Evolutionary conservation across 2,113 vertebrate genomes (phyloP).

Genomic region (Daboia siamensis): DNA sequence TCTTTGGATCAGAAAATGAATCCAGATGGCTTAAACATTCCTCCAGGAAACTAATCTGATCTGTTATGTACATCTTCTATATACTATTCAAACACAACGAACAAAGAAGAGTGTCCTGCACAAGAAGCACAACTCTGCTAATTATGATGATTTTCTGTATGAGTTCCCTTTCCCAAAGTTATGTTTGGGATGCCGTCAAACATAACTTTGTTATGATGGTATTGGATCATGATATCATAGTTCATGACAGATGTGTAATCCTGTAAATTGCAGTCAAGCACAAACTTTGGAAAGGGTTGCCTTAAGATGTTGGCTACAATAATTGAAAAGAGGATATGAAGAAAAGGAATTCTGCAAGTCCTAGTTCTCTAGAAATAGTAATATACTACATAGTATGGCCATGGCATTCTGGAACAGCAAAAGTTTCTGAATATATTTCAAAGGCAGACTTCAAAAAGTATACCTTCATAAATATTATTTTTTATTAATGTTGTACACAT

Average conservation of each 20-base stretch:
- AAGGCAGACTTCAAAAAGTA: neutral
- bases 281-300: neutral
- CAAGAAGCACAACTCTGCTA: neutral
- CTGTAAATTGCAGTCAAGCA: neutral
- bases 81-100: neutral
- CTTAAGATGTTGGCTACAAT: neutral
- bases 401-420: neutral
- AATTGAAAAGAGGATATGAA: neutral
- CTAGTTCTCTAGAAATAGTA: neutral
- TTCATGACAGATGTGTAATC: neutral
- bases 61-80: neutral
- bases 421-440: neutral
- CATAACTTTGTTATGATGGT: neutral
- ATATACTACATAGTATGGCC: neutral
- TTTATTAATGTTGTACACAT: neutral
- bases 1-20: constrained; percentile 20
- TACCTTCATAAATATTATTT: neutral
- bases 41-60: constrained; percentile 21
- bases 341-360: neutral
- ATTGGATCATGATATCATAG: neutral
- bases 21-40: constrained; percentile 19
- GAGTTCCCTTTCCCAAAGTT: neutral
- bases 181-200: neutral
- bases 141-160: neutral
- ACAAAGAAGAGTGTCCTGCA: neutral